A percentile compares a stretch with the other conserved stretches of the same genome.
phyloP scores from a whole-genome alignment of 2,888 invertebrate species.

The Glaucopsyche alexis region DNA sequence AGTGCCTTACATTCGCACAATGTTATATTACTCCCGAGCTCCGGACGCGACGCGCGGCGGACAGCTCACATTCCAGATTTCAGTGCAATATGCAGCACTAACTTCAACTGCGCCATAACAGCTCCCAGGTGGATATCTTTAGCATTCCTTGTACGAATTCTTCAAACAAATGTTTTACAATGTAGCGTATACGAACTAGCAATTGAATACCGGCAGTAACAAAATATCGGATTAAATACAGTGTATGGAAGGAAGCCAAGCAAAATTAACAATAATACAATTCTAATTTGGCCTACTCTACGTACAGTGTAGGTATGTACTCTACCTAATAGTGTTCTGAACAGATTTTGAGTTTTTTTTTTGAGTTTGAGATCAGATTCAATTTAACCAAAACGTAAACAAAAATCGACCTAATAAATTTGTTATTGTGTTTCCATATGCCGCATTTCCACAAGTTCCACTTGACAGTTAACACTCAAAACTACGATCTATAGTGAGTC shows the following conservation, averaged over 20 bases:
- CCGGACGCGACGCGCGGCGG: neutral
- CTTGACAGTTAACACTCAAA: no score
- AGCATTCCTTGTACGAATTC: neutral
- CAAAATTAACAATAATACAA: neutral
- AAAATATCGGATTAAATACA: neutral
- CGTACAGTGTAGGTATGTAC: neutral
- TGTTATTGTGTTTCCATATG: no score
- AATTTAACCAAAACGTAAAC: no score
- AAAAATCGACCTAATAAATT: no score
- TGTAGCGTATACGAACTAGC: neutral
- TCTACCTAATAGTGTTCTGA: no score
- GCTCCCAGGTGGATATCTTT: neutral
- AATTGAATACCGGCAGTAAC: neutral
- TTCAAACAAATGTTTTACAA: neutral
- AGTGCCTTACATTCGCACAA: neutral
- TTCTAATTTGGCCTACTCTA: neutral
- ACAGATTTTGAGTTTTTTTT: no score
- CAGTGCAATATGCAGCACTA: neutral
- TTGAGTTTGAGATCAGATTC: no score
- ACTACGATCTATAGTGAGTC: no score
- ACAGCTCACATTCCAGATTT: slow-evolving; percentile 7
- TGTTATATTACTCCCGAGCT: neutral
- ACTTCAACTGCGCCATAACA: neutral
- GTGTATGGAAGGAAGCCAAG: neutral
- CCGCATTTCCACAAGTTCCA: no score